Percentiles rank a stretch among this genome's conserved stretches.
Conservation (phyloP, 2,113 vertebrate genomes). For the Apeltes quadracus region DNA sequence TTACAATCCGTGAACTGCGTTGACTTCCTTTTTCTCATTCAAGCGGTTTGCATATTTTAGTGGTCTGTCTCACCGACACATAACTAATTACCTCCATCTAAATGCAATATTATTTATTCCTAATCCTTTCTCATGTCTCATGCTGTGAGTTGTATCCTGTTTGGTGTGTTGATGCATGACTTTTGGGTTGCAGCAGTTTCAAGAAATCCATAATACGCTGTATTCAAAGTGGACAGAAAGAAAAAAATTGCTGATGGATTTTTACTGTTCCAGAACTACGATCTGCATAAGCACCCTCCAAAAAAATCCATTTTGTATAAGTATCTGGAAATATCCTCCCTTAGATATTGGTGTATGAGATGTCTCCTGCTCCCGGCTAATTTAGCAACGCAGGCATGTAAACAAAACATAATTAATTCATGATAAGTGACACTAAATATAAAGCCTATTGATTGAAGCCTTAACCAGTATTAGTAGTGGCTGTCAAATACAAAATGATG, state of each 20-base stretch:
- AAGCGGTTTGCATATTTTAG: not conserved
- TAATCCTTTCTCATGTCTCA: not conserved
- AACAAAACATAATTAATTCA: no score
- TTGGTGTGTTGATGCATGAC: not conserved
- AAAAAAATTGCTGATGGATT: not conserved
- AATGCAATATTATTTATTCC: constrained; percentile 1
- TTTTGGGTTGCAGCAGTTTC: not conserved
- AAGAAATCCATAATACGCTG: not conserved
- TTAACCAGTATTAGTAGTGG: not conserved
- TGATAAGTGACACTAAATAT: no score
- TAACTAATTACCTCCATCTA: not conserved
- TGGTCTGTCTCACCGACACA: not conserved
- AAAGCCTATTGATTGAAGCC: not conserved
- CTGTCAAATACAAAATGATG: not conserved
- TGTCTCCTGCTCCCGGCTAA: no score
- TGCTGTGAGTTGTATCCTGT: not conserved
- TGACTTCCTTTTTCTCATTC: constrained; percentile 40
- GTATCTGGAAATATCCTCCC: not conserved
- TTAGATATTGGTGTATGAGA: not conserved
- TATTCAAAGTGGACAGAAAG: not conserved
- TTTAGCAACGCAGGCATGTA: no score
- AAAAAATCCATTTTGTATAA: not conserved
- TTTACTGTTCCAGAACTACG: not conserved
- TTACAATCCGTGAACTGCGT: constrained; percentile 75
- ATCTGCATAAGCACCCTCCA: not conserved